phyloP scores from a whole-genome alignment of 2,888 invertebrate genomes.

The Pristionchus japonicus region DNA sequence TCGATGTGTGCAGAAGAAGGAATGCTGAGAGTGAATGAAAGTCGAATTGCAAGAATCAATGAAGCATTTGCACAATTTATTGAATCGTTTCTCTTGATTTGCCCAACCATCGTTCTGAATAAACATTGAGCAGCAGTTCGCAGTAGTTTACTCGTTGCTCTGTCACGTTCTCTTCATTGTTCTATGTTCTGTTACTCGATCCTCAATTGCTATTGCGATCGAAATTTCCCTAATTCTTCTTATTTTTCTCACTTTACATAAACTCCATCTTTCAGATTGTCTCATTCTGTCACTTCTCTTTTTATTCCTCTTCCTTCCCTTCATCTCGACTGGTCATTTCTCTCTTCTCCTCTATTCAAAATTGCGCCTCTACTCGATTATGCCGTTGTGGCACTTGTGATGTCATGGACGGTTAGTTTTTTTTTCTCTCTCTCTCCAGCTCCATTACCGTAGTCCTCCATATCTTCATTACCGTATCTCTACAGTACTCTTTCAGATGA shows the following conservation, averaged over 20 bases:
- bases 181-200: too few relatives aligned
- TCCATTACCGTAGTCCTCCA: not conserved
- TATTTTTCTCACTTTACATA: not conserved
- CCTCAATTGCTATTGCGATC: too few relatives aligned
- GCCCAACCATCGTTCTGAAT: too few relatives aligned
- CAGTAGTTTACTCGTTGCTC: too few relatives aligned
- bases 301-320: not conserved
- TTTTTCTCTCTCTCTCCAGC: not conserved
- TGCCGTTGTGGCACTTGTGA: not conserved
- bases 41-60: too few relatives aligned
- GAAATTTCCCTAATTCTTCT: not conserved
- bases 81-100: too few relatives aligned
- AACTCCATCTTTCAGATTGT: not conserved
- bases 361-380: not conserved
- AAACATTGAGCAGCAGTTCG: too few relatives aligned
- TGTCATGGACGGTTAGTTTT: not conserved
- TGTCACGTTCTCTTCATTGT: too few relatives aligned
- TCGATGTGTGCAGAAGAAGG: conserved; percentile 13
- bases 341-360: not conserved
- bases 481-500: not conserved
- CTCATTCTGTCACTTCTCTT: not conserved
- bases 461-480: not conserved
- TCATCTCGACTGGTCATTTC: not conserved
- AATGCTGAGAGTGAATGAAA: not conserved
- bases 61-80: too few relatives aligned